Evolutionary conservation across 2,797 vertebrate genomes (phyloP).

Genomic region (Chloroceryle amazona): DNA sequence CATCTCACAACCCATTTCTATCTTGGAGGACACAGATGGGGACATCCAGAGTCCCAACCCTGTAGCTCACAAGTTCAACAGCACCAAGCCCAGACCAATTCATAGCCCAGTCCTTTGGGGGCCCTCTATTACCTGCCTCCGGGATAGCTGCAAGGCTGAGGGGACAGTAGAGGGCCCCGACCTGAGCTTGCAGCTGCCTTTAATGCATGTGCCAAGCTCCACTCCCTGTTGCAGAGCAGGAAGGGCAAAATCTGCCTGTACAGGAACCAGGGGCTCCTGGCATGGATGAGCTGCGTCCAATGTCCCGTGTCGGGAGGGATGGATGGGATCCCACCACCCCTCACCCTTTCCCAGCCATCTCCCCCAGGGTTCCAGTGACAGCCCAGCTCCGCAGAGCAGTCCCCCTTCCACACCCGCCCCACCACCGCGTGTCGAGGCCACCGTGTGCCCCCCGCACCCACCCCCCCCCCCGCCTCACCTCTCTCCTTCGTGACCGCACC

Average conservation of each 20-base stretch:
- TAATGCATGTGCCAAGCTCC: rapidly evolving
- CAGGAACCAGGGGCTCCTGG: rapidly evolving
- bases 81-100: background rate
- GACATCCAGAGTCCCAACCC: background rate
- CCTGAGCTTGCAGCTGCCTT: background rate
- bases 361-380: background rate
- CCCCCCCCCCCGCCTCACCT: too few species aligned
- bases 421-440: background rate
- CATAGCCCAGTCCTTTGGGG: rapidly evolving
- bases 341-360: background rate
- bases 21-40: rapidly evolving
- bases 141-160: background rate
- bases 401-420: constrained; percentile 13
- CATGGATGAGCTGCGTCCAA: background rate
- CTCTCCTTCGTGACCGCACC: too few species aligned
- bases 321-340: background rate
- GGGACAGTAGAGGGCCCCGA: background rate
- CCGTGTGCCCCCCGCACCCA: background rate
- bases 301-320: rapidly evolving
- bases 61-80: background rate
- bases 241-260: background rate
- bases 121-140: rapidly evolving
- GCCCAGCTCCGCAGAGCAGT: constrained; percentile 36
- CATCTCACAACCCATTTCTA: background rate
- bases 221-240: rapidly evolving